phyloP scores from a whole-genome alignment of 1,140 invertebrate species.

The Vollenhovia emeryi region DNA sequence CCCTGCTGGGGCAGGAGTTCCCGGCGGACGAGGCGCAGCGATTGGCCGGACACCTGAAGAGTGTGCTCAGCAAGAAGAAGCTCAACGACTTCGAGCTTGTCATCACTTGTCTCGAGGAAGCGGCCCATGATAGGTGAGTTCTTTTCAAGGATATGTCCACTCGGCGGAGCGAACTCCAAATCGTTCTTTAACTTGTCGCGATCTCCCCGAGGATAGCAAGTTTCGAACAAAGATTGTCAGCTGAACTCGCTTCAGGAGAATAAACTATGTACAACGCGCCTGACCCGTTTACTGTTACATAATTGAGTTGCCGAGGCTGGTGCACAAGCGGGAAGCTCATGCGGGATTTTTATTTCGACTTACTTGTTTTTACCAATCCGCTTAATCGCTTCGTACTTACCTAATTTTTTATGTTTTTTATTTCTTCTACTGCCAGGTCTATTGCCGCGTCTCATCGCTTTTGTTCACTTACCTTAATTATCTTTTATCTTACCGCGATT shows the following conservation, averaged over 20 bases:
- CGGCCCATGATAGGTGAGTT: slow-evolving; percentile 83
- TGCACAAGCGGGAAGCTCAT: background rate
- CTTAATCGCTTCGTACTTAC: background rate
- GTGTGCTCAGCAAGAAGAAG: slow-evolving; percentile 82
- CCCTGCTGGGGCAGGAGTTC: slow-evolving; percentile 85
- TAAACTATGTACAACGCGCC: slow-evolving; percentile 21
- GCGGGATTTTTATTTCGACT: background rate
- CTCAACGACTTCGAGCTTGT: slow-evolving; percentile 85
- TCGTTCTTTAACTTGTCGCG: background rate
- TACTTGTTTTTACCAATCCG: background rate
- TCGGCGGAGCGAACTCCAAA: background rate
- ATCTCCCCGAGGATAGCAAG: background rate
- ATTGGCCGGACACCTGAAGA: slow-evolving; percentile 83
- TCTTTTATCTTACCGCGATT: slow-evolving; percentile 2
- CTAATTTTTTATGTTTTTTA: background rate
- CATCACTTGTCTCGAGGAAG: slow-evolving; percentile 85
- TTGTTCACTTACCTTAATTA: slow-evolving; percentile 2
- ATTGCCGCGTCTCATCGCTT: background rate
- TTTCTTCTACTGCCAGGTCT: background rate
- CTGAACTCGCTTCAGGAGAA: slow-evolving; percentile 1
- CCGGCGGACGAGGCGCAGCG: slow-evolving; percentile 81
- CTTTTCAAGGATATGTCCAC: background rate
- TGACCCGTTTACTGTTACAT: background rate
- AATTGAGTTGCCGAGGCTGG: background rate
- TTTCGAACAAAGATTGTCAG: slow-evolving; percentile 19